Conservation (phyloP, 53 echinoderm and acorn worm genomes). For the Holothuria scabra region DNA sequence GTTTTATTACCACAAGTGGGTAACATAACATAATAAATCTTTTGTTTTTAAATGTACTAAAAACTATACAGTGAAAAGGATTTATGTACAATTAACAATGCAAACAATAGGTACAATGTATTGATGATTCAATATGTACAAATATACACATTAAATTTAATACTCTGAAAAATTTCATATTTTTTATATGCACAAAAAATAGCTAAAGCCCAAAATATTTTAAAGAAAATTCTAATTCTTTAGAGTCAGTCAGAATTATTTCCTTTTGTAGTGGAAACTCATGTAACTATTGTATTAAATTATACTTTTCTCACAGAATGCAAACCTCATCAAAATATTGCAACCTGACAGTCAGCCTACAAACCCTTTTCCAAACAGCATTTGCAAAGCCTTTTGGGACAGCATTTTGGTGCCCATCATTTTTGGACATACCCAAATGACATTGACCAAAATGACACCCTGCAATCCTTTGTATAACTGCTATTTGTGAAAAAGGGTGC, state of each 20-base stretch:
- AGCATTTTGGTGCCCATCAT: no score
- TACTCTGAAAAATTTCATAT: slow-evolving; percentile 41
- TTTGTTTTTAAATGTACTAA: slow-evolving; percentile 37
- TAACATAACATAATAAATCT: slow-evolving; percentile 12
- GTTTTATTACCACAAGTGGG: no score
- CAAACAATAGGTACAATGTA: slow-evolving; percentile 29
- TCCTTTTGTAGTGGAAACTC: neutral
- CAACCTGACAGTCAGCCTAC: neutral
- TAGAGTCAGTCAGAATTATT: neutral
- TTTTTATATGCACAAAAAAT: slow-evolving; percentile 39
- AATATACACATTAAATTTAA: slow-evolving; percentile 38
- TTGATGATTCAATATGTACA: slow-evolving; percentile 36
- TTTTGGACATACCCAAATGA: no score
- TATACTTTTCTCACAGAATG: no score
- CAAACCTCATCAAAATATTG: no score
- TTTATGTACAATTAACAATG: slow-evolving; percentile 22
- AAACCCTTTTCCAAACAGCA: no score
- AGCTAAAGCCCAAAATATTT: neutral
- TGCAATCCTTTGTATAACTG: no score
- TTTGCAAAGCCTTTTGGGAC: no score
- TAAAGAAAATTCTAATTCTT: slow-evolving; percentile 11
- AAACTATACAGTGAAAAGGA: slow-evolving; percentile 42
- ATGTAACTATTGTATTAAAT: no score
- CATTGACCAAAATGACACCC: no score
- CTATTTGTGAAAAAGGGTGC: no score